These are phyloP conservation scores for Manacus vitellinus DNA, from an alignment of 2,113 vertebrate genomes.

Conservation along the genomic window DNA sequence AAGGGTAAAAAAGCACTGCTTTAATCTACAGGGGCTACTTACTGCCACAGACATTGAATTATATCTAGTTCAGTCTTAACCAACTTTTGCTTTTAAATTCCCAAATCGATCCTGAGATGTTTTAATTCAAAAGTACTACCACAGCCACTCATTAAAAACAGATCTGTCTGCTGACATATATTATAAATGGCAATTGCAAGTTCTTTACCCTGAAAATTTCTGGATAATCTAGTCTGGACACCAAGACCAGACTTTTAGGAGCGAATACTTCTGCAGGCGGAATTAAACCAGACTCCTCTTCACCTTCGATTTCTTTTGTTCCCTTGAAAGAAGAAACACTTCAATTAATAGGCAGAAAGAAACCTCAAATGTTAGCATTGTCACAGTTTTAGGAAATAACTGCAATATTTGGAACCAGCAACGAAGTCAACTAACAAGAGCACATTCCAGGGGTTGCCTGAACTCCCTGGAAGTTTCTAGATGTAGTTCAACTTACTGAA, in stretches of 20 bases:
- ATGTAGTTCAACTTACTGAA: background rate
- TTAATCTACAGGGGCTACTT: background rate
- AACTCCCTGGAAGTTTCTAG: background rate
- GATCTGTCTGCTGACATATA: background rate
- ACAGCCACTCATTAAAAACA: slow-evolving; percentile 31
- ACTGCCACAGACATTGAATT: background rate
- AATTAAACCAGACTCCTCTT: slow-evolving; percentile 90
- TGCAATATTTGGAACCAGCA: background rate
- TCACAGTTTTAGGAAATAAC: background rate
- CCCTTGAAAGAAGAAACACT: slow-evolving; percentile 81
- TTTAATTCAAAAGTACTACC: slow-evolving; percentile 27
- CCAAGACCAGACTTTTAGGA: slow-evolving; percentile 96
- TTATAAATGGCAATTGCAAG: slow-evolving; percentile 15
- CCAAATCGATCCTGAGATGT: background rate
- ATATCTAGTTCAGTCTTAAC: background rate
- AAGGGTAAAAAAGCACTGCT: background rate
- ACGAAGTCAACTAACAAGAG: background rate
- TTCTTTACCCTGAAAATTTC: slow-evolving; percentile 96
- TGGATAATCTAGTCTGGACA: slow-evolving; percentile 94
- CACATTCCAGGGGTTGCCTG: background rate
- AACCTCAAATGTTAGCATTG: background rate
- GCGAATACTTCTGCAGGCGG: slow-evolving; percentile 96
- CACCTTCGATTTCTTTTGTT: slow-evolving; percentile 83
- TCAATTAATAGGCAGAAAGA: slow-evolving; percentile 34
- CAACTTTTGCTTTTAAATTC: slow-evolving; percentile 27